Evolutionary conservation across 1,140 invertebrate species (phyloP), one percentile per base, ranked within the genome.

Genomic region (Hyphantria cunea): DNA sequence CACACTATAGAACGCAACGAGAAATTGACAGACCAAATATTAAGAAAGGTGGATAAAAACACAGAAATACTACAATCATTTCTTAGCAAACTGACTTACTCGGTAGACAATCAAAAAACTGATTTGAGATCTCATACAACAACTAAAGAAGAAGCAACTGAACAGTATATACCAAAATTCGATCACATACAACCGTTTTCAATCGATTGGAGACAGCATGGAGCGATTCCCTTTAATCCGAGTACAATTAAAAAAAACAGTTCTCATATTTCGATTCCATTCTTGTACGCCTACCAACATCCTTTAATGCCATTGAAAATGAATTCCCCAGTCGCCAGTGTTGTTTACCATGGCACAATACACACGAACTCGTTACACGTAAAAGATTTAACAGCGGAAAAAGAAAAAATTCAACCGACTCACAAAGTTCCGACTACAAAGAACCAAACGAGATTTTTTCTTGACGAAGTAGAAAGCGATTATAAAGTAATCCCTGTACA

Each of bases 41-140:
- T 85, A 42, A 66, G 68, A 6, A 76, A 80, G 51, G 76, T 85
- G 2, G 74, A 83, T 50, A 68, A 55, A 60, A 83, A 85, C 15
- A 82, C 82, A 8, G 66, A 74, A 17, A 64, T 82, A 14, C 41
- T 85, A 8, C 67, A 78, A 52, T 31, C 31, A 6, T 83, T 82
- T 53, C 54, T 85, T 8, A 31, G 63, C 41, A 83, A 79, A 71
- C 33, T 85, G n/a, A 55, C 69, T 8, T 13, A 44, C 41, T 2
- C 9, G 3, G 0, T 9, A 13, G 8, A 10, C 10, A 3, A 32
- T 39, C 11, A 17, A 4, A 8, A 62, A 48, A 55, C n/a, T 0
- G 12, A 25, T 48, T 14, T 13, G 33, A 58, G 11, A 41, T 1
- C n/a, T 39, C 9, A n/a, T 34, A 64, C 0, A 52, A 25, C 11